Percentiles rank a stretch among this genome's conserved stretches.
These are phyloP conservation scores for Lasius platythorax DNA, from an alignment of 2,888 invertebrate species.

Conservation along the genomic window DNA sequence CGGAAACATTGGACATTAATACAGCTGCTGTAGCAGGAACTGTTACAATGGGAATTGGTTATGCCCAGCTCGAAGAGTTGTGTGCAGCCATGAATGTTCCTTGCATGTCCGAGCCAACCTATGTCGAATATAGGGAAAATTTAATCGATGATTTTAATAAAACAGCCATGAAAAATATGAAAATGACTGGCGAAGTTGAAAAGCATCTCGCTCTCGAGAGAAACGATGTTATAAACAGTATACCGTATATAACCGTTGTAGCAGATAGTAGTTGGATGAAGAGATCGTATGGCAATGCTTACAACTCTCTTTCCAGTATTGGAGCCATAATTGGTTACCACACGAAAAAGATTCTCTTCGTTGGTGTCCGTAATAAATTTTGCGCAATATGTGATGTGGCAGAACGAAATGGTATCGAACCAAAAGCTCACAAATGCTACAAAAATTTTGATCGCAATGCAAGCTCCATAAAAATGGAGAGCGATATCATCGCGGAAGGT, in stretches of 20 bases:
- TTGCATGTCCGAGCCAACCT: too few relatives aligned
- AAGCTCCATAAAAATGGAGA: background rate
- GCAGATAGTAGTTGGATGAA: slow-evolving; percentile 70
- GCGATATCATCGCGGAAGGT: too few relatives aligned
- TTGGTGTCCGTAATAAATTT: slow-evolving; percentile 76
- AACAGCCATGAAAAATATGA: too few relatives aligned
- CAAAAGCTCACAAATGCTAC: background rate
- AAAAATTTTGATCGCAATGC: background rate
- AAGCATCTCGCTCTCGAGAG: slow-evolving; percentile 14
- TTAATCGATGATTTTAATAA: too few relatives aligned
- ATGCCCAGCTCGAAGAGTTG: too few relatives aligned
- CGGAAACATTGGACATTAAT: too few relatives aligned
- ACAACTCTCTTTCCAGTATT: slow-evolving; percentile 66
- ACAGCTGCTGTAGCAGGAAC: too few relatives aligned
- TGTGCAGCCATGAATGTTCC: too few relatives aligned
- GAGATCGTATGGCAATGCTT: slow-evolving; percentile 63
- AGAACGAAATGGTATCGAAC: slow-evolving; percentile 43
- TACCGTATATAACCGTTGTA: slow-evolving; percentile 63
- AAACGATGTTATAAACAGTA: slow-evolving; percentile 57
- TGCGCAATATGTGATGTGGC: slow-evolving; percentile 67
- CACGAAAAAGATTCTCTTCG: slow-evolving; percentile 27
- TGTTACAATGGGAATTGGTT: too few relatives aligned
- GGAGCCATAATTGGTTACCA: slow-evolving; percentile 64
- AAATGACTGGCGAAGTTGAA: too few relatives aligned
- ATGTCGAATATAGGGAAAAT: too few relatives aligned